A percentile compares a stretch with the other conserved stretches of the same genome.
Conservation (phyloP, 2,113 vertebrate species). For the Aptenodytes patagonicus region DNA sequence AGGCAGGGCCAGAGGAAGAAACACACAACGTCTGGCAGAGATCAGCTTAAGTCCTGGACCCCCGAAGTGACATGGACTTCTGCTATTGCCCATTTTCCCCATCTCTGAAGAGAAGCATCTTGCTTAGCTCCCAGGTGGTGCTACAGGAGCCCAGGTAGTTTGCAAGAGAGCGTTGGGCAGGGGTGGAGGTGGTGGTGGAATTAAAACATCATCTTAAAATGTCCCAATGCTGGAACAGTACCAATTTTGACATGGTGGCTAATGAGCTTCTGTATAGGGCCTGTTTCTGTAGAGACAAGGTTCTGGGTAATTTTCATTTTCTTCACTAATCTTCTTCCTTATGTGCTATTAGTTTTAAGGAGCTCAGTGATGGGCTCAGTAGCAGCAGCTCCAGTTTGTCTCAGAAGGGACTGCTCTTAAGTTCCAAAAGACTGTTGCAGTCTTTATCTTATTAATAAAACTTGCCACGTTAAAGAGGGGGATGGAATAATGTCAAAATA, state of each 20-base stretch:
- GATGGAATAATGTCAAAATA: slow-evolving; percentile 63
- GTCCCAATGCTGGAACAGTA: background rate
- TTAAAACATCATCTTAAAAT: background rate
- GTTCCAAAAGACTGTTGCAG: background rate
- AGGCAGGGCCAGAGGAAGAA: background rate
- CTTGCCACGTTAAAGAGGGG: slow-evolving; percentile 25
- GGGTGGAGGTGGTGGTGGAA: background rate
- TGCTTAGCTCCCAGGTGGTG: background rate
- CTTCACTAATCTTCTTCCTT: background rate
- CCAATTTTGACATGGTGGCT: background rate
- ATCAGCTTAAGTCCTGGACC: background rate
- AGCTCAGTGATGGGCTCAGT: background rate
- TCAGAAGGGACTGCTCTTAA: background rate
- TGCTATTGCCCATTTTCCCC: accelerated
- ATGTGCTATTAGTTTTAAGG: background rate
- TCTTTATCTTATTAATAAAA: slow-evolving; percentile 28
- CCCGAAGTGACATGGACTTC: background rate
- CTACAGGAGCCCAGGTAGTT: background rate
- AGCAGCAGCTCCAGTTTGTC: background rate
- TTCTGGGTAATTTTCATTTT: background rate
- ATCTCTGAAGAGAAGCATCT: background rate
- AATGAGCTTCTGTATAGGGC: background rate
- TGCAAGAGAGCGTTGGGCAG: background rate
- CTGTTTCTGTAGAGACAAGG: background rate
- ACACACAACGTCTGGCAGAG: background rate